A percentile compares a stretch with the other conserved stretches of the same genome.
These are phyloP conservation scores for Elegia similella DNA, from an alignment of 2,888 invertebrate species.

Conservation along the genomic window DNA sequence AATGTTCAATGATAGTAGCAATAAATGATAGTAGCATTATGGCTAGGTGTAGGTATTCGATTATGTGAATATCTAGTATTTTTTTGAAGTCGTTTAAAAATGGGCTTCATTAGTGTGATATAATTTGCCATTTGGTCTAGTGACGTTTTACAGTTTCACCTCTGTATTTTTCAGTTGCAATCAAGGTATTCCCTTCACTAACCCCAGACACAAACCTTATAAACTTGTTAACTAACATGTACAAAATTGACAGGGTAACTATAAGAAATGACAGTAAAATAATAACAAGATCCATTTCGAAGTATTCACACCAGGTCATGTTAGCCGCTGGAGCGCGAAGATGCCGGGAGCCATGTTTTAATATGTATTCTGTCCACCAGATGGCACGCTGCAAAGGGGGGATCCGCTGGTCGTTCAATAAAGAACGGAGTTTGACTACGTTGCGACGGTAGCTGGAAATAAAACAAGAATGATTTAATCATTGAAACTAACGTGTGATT, in stretches of 20 bases:
- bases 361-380: slow-evolving; percentile 1
- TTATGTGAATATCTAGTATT: too few relatives aligned
- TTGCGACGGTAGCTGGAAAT: neutral
- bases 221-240: neutral
- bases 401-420: neutral
- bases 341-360: slow-evolving; percentile 27
- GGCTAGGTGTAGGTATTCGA: too few relatives aligned
- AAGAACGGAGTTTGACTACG: neutral
- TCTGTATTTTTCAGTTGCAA: too few relatives aligned
- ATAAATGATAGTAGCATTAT: too few relatives aligned
- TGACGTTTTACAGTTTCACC: neutral
- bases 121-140: neutral
- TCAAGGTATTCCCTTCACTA: neutral
- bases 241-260: neutral
- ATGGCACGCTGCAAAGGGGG: neutral
- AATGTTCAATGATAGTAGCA: too few relatives aligned
- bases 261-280: neutral
- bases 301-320: slow-evolving; percentile 21
- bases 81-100: too few relatives aligned
- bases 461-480: too few relatives aligned
- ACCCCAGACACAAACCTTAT: neutral
- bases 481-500: too few relatives aligned
- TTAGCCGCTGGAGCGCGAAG: slow-evolving; percentile 39
- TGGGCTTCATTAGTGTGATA: too few relatives aligned
- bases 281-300: slow-evolving; percentile 22